phyloP scores from a whole-genome alignment of 2,113 vertebrate species.

The Smithornis capensis region DNA sequence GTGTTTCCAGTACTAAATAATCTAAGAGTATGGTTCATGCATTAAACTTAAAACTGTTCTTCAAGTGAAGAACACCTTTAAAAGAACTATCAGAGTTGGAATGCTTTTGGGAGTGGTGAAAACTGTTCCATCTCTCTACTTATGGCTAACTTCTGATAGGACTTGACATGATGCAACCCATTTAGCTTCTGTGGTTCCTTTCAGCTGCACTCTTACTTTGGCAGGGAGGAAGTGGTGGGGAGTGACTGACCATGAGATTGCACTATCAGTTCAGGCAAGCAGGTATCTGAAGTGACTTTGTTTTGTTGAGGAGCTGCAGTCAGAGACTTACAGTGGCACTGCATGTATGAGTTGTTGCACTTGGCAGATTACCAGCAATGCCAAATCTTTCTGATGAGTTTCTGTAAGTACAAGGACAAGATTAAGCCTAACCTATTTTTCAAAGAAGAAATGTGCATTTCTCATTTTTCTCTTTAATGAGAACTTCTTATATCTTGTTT shows the following conservation, averaged over 20 bases:
- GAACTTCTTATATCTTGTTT: background rate
- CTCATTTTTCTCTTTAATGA: conserved; percentile 16
- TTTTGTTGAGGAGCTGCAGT: conserved; percentile 1
- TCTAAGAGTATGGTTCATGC: background rate
- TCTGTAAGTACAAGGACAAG: conserved; percentile 70
- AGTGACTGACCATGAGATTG: background rate
- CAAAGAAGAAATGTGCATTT: conserved; percentile 27
- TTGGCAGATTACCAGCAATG: conserved; percentile 58
- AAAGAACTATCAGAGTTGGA: background rate
- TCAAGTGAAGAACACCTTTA: background rate
- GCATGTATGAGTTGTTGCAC: background rate
- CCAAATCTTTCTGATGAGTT: conserved; percentile 65
- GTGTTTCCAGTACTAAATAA: background rate
- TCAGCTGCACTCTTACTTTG: background rate
- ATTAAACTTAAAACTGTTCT: background rate
- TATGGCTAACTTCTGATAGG: background rate
- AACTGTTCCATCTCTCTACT: background rate
- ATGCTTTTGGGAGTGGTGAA: background rate
- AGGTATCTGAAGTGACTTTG: conserved; percentile 36
- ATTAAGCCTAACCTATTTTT: conserved; percentile 62
- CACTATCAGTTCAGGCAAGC: background rate
- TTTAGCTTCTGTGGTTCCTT: conserved; percentile 19
- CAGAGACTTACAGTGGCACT: conserved; percentile 11
- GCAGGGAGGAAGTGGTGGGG: background rate
- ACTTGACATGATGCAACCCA: background rate